Base-by-base conservation (phyloP, 2,797 vertebrate genomes). In the Anas acuta region DNA sequence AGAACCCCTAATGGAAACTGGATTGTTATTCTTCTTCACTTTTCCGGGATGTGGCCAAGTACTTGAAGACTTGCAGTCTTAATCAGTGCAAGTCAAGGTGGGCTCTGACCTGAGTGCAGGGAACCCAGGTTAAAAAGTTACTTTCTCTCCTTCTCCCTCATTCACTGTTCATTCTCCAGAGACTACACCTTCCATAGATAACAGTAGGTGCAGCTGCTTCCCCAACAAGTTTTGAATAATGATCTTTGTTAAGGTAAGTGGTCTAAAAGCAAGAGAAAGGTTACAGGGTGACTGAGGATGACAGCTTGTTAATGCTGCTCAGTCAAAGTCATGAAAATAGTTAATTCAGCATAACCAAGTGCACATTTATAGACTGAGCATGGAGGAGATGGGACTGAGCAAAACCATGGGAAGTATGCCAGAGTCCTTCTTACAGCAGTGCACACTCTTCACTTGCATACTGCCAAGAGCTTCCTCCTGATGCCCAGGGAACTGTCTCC, bases 371-470 rank as follows among this genome's bases (percentile, higher is more conserved):
- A 41, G 45, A 64, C 14, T 1, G 1, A 73, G 15, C 28, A n/a
- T 4, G 10, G 26, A 70, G 15, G 16, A 78, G 87, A n/a, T 15
- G 13, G 13, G 4, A 41, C 51, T 41, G 9, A 74, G n/a, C 3
- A 85, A n/a, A 81, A 84, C 62, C 16, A 51, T 6, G 32, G 16
- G 32, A 7, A 75, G 3, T 37, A 5, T 6, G 7, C 58, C 9
- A 16, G 17, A 3, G 3, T 17, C 6, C 13, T 84, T 19, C 7
- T 65, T 14, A 13, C 0, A 0, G 15, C 12, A 85, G 17, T 11
- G 4, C 11, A 8, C 2, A 13, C 76, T 11, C 43, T 74, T 39
- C 2, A 58, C 20, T 56, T 65, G 7, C 7, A 23, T 1, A 3
- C 10, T 35, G 28, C 45, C 28, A 35, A 33, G 22, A 81, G 3